phyloP scores from a whole-genome alignment of 2,888 invertebrate genomes.

The Drosophila peninsularis region DNA sequence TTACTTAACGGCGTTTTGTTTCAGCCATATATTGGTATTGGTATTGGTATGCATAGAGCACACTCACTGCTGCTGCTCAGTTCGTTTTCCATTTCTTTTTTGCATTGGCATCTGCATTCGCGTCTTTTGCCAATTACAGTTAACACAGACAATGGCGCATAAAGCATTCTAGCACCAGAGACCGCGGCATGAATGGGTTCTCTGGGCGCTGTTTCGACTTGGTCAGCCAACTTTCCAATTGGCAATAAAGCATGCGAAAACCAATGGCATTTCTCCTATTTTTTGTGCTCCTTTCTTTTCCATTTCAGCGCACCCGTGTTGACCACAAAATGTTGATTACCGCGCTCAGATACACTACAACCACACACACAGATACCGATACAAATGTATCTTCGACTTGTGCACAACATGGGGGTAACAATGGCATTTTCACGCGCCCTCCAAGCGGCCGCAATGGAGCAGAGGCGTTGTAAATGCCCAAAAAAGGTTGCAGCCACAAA shows the following conservation, averaged over 20 bases:
- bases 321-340: slow-evolving; percentile 80
- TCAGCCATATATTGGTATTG: slow-evolving; percentile 62
- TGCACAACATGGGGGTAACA: slow-evolving; percentile 45
- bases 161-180: slow-evolving; percentile 75
- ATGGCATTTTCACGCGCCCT: slow-evolving; percentile 79
- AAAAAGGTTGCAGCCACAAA: slow-evolving; percentile 69
- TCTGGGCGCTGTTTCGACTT: slow-evolving; percentile 26
- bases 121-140: slow-evolving; percentile 68
- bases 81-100: slow-evolving; percentile 3
- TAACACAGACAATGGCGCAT: slow-evolving; percentile 71
- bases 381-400: slow-evolving; percentile 23
- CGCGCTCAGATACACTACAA: slow-evolving; percentile 51
- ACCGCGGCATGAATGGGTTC: slow-evolving; percentile 56
- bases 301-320: slow-evolving; percentile 48
- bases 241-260: slow-evolving; percentile 79
- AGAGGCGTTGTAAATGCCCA: slow-evolving; percentile 78
- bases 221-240: slow-evolving; percentile 77
- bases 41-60: slow-evolving; percentile 63
- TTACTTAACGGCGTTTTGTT: slow-evolving; percentile 63
- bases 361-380: slow-evolving; percentile 20
- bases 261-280: slow-evolving; percentile 62
- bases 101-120: slow-evolving; percentile 29
- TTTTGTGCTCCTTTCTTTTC: slow-evolving; percentile 38
- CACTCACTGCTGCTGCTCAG: slow-evolving; percentile 4
- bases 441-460: slow-evolving; percentile 61